Evolutionary conservation across 2,888 invertebrate genomes (phyloP).

Genomic region (Cerastis leucographa): DNA sequence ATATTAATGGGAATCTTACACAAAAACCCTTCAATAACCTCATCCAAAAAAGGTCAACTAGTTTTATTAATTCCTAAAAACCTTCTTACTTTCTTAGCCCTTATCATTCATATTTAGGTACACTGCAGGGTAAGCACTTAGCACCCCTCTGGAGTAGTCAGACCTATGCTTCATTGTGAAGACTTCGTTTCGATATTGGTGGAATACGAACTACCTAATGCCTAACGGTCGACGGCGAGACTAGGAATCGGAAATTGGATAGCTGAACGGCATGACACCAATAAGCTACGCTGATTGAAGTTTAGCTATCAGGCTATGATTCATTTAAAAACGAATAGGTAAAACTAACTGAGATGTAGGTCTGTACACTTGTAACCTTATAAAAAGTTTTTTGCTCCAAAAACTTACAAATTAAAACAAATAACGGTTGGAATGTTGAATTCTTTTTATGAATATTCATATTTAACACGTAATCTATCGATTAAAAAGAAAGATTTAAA

Average conservation of each 20-base stretch:
- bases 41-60: no score
- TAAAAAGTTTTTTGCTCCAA: constrained; percentile 5
- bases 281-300: constrained; percentile 40
- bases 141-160: not conserved
- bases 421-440: not conserved
- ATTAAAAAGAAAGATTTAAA: not conserved
- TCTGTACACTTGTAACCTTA: constrained; percentile 8
- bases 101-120: not conserved
- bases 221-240: constrained; percentile 23
- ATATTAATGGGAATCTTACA: not conserved
- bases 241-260: constrained; percentile 26
- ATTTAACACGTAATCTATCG: not conserved
- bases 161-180: not conserved
- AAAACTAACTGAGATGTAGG: constrained; percentile 5
- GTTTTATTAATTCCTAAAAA: not conserved
- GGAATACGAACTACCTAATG: constrained; percentile 1
- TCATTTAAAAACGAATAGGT: constrained; percentile 18
- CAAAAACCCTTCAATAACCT: not conserved
- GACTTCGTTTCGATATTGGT: constrained; percentile 1
- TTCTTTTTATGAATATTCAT: not conserved
- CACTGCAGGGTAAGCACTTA: not conserved
- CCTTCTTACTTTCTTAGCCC: not conserved
- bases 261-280: constrained; percentile 31
- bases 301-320: constrained; percentile 19
- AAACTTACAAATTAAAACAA: not conserved